Percentiles rank a stretch among this genome's conserved stretches.
phyloP scores from a whole-genome alignment of 35 echinoderm and acorn worm genomes.

The Apostichopus parvimensis region DNA sequence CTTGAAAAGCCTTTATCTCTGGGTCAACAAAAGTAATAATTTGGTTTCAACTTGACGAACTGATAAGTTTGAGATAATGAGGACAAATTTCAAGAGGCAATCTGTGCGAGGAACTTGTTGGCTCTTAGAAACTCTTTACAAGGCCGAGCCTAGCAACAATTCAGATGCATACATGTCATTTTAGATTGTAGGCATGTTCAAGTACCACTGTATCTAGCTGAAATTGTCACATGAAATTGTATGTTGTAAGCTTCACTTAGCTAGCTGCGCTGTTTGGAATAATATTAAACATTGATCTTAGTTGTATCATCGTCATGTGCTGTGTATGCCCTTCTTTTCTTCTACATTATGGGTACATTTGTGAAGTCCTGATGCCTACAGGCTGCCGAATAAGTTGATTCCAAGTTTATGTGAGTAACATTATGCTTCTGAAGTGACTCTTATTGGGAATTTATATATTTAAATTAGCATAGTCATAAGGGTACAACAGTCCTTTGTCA shows the following conservation, averaged over 20 bases:
- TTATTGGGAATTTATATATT: too few species aligned
- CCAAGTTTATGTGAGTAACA: too few species aligned
- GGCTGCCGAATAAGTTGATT: too few species aligned
- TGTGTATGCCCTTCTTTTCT: too few species aligned
- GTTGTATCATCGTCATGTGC: neutral
- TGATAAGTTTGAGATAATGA: slow-evolving; percentile 51
- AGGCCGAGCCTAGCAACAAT: neutral
- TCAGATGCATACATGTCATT: slow-evolving; percentile 9
- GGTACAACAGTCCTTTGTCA: too few species aligned
- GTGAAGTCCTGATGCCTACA: too few species aligned
- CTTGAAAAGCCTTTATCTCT: slow-evolving; percentile 45
- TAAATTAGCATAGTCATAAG: too few species aligned
- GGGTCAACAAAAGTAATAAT: slow-evolving; percentile 42
- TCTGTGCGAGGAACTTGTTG: slow-evolving; percentile 32
- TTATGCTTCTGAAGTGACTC: too few species aligned
- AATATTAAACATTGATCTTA: neutral
- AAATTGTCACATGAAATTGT: slow-evolving; percentile 6
- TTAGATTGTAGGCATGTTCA: slow-evolving; percentile 4
- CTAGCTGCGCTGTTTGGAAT: neutral
- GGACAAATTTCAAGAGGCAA: slow-evolving; percentile 53
- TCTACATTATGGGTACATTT: too few species aligned
- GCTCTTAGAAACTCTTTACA: slow-evolving; percentile 14
- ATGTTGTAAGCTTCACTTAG: neutral
- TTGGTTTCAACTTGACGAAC: slow-evolving; percentile 21
- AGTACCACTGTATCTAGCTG: slow-evolving; percentile 16